Conservation (phyloP, 1,140 invertebrate genomes). For the Orussus abietinus region DNA sequence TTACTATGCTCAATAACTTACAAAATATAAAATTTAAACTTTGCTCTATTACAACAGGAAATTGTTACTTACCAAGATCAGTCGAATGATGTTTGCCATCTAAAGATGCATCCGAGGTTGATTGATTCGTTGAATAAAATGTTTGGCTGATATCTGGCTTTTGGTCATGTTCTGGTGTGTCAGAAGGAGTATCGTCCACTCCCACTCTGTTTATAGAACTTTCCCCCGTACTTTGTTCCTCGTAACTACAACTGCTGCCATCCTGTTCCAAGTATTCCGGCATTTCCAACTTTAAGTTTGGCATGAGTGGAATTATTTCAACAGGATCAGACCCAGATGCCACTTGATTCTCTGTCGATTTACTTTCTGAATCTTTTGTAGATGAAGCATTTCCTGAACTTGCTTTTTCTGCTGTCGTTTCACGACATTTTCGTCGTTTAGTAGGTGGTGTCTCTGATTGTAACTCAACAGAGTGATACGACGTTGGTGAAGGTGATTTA, state of each 20-base stretch:
- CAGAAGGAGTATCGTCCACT: conserved; percentile 39
- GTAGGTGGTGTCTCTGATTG: conserved; percentile 43
- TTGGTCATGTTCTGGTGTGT: conserved; percentile 40
- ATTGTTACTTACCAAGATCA: conserved; percentile 45
- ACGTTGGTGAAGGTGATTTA: conserved; percentile 43
- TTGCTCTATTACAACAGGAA: conserved; percentile 8
- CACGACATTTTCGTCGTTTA: conserved; percentile 48
- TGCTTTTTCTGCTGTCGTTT: conserved; percentile 40
- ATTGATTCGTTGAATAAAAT: conserved; percentile 48
- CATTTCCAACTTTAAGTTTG: conserved; percentile 52
- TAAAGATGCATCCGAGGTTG: conserved; percentile 34
- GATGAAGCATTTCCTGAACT: conserved; percentile 25
- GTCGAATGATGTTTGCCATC: conserved; percentile 42
- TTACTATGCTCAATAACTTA: no score
- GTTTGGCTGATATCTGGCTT: conserved; percentile 50
- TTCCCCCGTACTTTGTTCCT: conserved; percentile 46
- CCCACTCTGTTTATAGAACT: conserved; percentile 38
- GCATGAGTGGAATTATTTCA: conserved; percentile 53
- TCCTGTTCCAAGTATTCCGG: conserved; percentile 52
- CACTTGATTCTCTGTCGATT: conserved; percentile 36
- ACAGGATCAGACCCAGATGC: conserved; percentile 39
- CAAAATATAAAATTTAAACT: no score
- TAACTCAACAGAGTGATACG: conserved; percentile 41
- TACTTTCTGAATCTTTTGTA: conserved; percentile 41
- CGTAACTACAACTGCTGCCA: conserved; percentile 52